phyloP scores from a whole-genome alignment of 2,888 invertebrate species.

The Cryptocheilus praepositus region DNA sequence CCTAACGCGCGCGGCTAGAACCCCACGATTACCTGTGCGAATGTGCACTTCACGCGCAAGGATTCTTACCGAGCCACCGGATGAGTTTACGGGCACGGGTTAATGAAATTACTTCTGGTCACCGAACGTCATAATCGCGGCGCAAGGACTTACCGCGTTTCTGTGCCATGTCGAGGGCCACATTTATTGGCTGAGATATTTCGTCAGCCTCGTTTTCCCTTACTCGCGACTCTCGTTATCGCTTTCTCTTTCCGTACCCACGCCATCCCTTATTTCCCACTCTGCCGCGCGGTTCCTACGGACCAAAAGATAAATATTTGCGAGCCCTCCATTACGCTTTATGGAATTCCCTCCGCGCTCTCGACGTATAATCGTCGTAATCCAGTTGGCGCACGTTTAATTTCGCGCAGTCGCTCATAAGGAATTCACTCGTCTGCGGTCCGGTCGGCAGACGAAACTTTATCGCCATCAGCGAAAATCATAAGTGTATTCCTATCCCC shows the following conservation, averaged over 20 bases:
- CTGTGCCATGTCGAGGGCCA: slow-evolving; percentile 51
- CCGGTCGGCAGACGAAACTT: no score
- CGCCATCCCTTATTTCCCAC: slow-evolving; percentile 4
- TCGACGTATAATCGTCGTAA: slow-evolving; percentile 18
- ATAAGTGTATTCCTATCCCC: no score
- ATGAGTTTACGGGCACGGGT: slow-evolving; percentile 45
- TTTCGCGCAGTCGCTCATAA: slow-evolving; percentile 32
- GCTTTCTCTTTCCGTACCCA: background rate
- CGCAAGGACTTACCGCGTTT: slow-evolving; percentile 48
- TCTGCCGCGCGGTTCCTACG: slow-evolving; percentile 23
- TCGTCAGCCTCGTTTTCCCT: slow-evolving; percentile 1
- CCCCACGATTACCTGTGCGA: slow-evolving; percentile 30
- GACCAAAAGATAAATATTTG: slow-evolving; percentile 58
- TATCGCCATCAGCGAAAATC: no score
- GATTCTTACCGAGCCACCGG: slow-evolving; percentile 48
- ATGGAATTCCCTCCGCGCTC: slow-evolving; percentile 40
- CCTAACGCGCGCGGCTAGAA: background rate
- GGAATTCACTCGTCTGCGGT: background rate
- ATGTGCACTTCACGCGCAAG: slow-evolving; percentile 40
- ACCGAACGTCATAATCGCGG: slow-evolving; percentile 50
- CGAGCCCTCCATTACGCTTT: slow-evolving; percentile 53
- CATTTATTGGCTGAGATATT: background rate
- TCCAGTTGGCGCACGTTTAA: slow-evolving; percentile 27
- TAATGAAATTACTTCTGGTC: slow-evolving; percentile 58
- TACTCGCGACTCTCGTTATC: slow-evolving; percentile 1